Base-by-base conservation (phyloP, 35 echinoderm and acorn worm genomes). In the Apostichopus japonicus region DNA sequence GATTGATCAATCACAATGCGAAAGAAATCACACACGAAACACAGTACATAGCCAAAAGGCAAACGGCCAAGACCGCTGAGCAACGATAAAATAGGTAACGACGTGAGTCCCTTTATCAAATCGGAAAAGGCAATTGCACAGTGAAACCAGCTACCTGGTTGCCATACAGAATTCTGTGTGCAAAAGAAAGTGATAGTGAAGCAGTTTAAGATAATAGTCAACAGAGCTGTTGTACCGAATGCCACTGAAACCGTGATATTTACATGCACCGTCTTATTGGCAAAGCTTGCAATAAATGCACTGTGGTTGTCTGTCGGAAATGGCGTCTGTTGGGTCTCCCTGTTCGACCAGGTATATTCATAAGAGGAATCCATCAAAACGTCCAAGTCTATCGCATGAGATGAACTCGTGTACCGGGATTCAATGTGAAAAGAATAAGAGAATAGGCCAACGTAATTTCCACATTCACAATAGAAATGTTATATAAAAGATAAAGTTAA, bases 51-150 rank as follows among this genome's bases (percentile, higher is more conserved):
- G 10, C 77, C 77, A 6, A 78, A 78, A 10, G 77, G 77, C 77
- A 22, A 78, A 25, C 21, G 77, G 51, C 77, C 77, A 10, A 78
- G 22, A 8, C 23, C 8, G 51, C 51, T 78, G 19, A 78, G 23
- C 77, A 78, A 24, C 8, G 23, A 78, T 33, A 78, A 25, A 13
- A 33, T 33, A 78, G 21, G 10, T 4, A 78, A 25, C 23, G 77
- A 33, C 23, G 51, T 24, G 11, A 10, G 23, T 78, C 77, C 77
- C 77, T 21, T 22, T 78, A 78, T 8, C 4, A 78, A 10, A 78
- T 78, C 77, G 23, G 77, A 78, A 78, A 78, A 24, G 51, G 77
- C 16, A 5, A 78, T 78, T 8, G 77, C 77, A 78, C 77, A 78
- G 19, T 25, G 77, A 13, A 78, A 78, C 77, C 77, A 78, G 19